Percentiles rank a stretch among this genome's conserved stretches.
phyloP scores from a whole-genome alignment of 2,113 vertebrate genomes.

The Electrona antarctica region DNA sequence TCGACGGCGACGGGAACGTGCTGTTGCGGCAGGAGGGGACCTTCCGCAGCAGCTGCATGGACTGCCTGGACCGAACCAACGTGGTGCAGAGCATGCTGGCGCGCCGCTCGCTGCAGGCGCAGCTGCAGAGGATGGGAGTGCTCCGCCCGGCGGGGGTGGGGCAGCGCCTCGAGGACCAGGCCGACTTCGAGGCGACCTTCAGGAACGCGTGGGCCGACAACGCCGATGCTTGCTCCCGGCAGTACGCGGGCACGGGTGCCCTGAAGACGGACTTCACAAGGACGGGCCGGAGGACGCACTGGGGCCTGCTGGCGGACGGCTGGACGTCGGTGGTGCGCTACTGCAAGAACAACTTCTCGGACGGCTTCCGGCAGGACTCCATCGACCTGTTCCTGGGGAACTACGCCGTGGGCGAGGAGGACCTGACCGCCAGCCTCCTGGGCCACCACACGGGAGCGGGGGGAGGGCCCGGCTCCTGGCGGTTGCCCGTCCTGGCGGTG shows the following conservation, averaged over 20 bases:
- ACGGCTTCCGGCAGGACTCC: constrained; percentile 95
- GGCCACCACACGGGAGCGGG: too few relatives aligned
- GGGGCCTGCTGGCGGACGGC: constrained; percentile 91
- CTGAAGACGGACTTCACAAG: constrained; percentile 95
- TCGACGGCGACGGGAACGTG: constrained; percentile 87
- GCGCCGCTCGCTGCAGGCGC: constrained; percentile 88
- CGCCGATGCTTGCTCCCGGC: constrained; percentile 94
- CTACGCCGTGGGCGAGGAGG: constrained; percentile 91
- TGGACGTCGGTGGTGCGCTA: constrained; percentile 94
- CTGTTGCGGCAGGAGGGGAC: constrained; percentile 88
- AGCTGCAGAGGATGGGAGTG: constrained; percentile 92
- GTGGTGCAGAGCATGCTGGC: constrained; percentile 94
- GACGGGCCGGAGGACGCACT: constrained; percentile 91
- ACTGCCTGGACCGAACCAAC: constrained; percentile 93
- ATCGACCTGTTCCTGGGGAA: constrained; percentile 96
- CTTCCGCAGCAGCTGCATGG: constrained; percentile 97
- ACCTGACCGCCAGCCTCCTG: constrained; percentile 83
- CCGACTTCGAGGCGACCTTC: constrained; percentile 93
- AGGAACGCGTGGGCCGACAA: constrained; percentile 97
- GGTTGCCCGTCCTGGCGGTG: constrained; percentile 97
- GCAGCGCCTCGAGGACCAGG: constrained; percentile 91
- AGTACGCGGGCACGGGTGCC: constrained; percentile 93
- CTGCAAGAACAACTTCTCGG: constrained; percentile 96
- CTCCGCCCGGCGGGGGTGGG: constrained; percentile 84
- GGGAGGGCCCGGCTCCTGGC: too few relatives aligned